A percentile compares a stretch with the other conserved stretches of the same genome.
Conservation (phyloP, 2,797 vertebrate species). For the Mormyrops boulengeri region DNA sequence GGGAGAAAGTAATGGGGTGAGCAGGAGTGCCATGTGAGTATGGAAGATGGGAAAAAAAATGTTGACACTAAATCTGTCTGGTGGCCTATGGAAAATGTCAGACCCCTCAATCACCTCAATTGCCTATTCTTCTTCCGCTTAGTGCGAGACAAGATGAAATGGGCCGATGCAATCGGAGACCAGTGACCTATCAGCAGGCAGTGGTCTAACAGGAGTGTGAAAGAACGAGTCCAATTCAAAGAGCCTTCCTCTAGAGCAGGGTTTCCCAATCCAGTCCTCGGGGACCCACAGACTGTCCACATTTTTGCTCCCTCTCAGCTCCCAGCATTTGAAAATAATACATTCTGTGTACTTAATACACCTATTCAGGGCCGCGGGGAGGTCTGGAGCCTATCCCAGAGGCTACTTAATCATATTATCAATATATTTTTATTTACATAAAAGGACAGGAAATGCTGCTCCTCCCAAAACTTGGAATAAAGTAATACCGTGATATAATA, state of each 20-base stretch:
- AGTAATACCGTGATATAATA: neutral
- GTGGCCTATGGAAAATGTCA: constrained; percentile 5
- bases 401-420: neutral
- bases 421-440: neutral
- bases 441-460: neutral
- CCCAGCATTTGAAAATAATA: neutral
- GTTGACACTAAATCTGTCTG: neutral
- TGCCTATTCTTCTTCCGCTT: neutral
- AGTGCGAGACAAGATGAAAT: neutral
- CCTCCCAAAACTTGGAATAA: neutral
- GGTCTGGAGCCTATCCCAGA: neutral
- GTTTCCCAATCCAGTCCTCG: neutral
- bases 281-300: neutral
- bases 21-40: neutral
- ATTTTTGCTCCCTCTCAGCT: neutral
- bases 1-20: neutral
- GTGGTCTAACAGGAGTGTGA: neutral
- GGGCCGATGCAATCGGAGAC: neutral
- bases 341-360: neutral
- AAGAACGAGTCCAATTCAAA: neutral
- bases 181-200: neutral
- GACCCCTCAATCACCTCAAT: constrained; percentile 1
- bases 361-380: neutral
- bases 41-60: neutral
- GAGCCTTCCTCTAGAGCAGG: neutral